phyloP scores from a whole-genome alignment of 2,888 invertebrate genomes.

The Ectemnius continuus region DNA sequence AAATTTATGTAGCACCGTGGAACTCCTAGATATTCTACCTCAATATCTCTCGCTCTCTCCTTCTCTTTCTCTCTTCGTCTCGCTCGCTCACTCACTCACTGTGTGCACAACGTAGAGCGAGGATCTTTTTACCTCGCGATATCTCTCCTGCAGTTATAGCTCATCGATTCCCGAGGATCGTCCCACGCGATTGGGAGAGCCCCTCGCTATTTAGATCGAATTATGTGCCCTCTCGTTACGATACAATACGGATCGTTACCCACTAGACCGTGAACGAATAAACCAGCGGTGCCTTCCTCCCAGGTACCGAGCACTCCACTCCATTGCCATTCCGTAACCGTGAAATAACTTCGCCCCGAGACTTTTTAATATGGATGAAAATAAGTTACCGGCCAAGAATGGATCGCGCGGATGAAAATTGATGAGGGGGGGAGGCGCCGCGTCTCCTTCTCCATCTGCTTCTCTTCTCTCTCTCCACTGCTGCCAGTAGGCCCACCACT shows the following conservation, averaged over 20 bases:
- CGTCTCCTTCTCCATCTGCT: background rate
- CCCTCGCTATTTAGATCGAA: conserved; percentile 37
- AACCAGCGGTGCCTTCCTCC: conserved; percentile 29
- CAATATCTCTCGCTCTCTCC: too few relatives aligned
- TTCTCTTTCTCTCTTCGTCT: background rate
- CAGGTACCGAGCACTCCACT: conserved; percentile 10
- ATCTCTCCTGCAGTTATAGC: conserved; percentile 2
- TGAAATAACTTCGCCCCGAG: conserved; percentile 18
- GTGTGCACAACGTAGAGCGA: background rate
- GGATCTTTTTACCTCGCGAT: conserved; percentile 5
- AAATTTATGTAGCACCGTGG: conserved; percentile 19
- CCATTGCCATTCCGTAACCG: conserved; percentile 28
- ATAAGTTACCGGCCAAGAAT: conserved; percentile 18
- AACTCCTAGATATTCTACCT: conserved; percentile 10
- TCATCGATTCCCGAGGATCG: conserved; percentile 10
- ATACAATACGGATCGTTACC: background rate
- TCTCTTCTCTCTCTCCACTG: background rate
- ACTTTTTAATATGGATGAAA: conserved; percentile 19
- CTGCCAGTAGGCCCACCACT: background rate
- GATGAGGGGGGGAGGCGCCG: conserved; percentile 23
- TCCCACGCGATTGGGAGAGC: conserved; percentile 6
- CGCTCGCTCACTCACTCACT: too few relatives aligned
- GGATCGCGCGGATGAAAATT: conserved; percentile 32
- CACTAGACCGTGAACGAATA: conserved; percentile 36
- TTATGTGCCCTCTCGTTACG: conserved; percentile 41